Base-by-base conservation (phyloP, 2,113 vertebrate genomes). In the Trinectes maculatus region DNA sequence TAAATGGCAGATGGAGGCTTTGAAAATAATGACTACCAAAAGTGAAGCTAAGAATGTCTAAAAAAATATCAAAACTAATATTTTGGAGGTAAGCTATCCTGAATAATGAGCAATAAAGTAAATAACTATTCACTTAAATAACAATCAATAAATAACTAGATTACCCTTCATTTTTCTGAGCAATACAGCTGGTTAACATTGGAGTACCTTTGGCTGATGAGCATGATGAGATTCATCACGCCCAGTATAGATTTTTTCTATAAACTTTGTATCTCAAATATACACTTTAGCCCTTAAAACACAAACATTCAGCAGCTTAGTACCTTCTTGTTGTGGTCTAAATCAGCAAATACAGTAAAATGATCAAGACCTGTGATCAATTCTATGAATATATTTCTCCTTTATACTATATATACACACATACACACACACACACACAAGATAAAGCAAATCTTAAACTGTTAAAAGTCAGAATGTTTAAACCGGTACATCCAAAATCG, bases 251-350 rank as follows among this genome's bases (percentile, higher is more conserved):
- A 77, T 51, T 18, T 40, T 67, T 44, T 43, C 40, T 19, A 11
- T 48, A 65, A 4, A 52, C 60, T 74, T 55, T 36, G 33, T 51
- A 55, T 46, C 44, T 69, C 52, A 36, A 71, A 18, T 79, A 36
- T 74, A 57, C 71, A 81, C 58, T 58, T 49, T 77, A 84, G 85
- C 82, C 84, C 84, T 89, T 88, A 54, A 73, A 84, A 81, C 43
- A 43, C 49, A 44, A 79, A 77, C 73, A 87, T 71, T 77, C 58
- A 48, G 66, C 15, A 56, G 53, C 24, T 61, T 71, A 49, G 18
- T 13, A 65, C 48, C 51, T 57, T 29, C 29, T 42, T 49, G 31
- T 42, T 31, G 62, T 53, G 28, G 22, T 62, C 16, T 52, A 56
- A 63, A 53, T 60, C 36, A 62, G 33, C 21, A 73, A 62, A 62